A percentile compares a stretch with the other conserved stretches of the same genome.
Evolutionary conservation across 2,888 invertebrate species (phyloP).

Genomic region (Alsophila aescularia): DNA sequence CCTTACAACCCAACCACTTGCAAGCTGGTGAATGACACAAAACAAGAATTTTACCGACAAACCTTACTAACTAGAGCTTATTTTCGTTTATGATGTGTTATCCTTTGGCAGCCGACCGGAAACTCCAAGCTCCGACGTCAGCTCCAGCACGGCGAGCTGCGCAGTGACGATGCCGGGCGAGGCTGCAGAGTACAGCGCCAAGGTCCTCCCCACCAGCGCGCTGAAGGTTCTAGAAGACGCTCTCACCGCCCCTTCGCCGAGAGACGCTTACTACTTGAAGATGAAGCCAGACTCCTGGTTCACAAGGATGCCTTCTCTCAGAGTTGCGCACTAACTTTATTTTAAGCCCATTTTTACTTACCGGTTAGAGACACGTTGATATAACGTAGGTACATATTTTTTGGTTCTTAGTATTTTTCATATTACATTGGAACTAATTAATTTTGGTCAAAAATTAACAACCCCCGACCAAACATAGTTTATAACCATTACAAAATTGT

Average conservation of each 20-base stretch:
- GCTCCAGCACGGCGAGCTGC: slow-evolving; percentile 70
- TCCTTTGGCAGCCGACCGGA: slow-evolving; percentile 68
- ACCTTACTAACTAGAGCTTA: not conserved
- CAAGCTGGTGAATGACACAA: no score
- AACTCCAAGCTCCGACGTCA: slow-evolving; percentile 75
- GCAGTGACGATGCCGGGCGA: slow-evolving; percentile 83
- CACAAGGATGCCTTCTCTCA: slow-evolving; percentile 78
- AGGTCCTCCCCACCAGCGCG: slow-evolving; percentile 85
- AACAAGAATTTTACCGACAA: no score
- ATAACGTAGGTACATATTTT: no score
- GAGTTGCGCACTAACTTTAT: slow-evolving; percentile 56
- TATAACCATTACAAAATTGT: no score
- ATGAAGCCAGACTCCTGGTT: slow-evolving; percentile 82
- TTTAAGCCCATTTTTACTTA: not conserved
- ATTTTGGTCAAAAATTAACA: no score
- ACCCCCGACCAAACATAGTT: no score
- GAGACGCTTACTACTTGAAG: slow-evolving; percentile 80
- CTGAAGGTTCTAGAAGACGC: slow-evolving; percentile 86
- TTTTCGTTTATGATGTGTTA: not conserved
- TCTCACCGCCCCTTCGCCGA: slow-evolving; percentile 82
- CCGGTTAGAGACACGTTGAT: no score
- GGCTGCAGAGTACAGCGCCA: slow-evolving; percentile 86
- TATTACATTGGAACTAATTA: no score
- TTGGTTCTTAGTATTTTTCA: not conserved
- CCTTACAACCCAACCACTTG: no score